A percentile compares a stretch with the other conserved stretches of the same genome.
Evolutionary conservation across 2,113 vertebrate genomes (phyloP).

Genomic region (Lophius piscatorius): DNA sequence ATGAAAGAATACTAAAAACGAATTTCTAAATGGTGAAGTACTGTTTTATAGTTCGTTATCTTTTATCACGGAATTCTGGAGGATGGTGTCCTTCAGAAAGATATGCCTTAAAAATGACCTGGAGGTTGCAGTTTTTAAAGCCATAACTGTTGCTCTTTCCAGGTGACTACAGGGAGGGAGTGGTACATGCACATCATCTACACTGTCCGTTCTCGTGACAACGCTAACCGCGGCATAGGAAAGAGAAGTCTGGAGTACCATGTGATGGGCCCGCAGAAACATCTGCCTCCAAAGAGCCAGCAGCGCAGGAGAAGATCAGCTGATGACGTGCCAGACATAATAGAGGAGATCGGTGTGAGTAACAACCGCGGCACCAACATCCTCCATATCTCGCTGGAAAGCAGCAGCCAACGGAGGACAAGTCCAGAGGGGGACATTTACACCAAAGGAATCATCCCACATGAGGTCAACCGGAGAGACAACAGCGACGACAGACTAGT

Average conservation of each 20-base stretch:
- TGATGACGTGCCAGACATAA: constrained; percentile 58
- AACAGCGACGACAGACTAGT: constrained; percentile 65
- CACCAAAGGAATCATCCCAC: constrained; percentile 73
- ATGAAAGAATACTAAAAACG: too few species aligned
- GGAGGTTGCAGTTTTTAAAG: background rate
- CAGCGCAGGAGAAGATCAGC: constrained; percentile 76
- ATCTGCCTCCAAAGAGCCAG: constrained; percentile 1
- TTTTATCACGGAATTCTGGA: too few species aligned
- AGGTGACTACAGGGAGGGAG: constrained; percentile 93
- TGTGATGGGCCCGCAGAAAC: constrained; percentile 56
- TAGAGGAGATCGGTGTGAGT: constrained; percentile 82
- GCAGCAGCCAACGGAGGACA: constrained; percentile 63
- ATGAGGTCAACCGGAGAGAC: constrained; percentile 70
- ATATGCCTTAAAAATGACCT: constrained; percentile 2
- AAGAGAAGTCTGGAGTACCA: constrained; percentile 90
- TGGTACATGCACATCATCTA: constrained; percentile 97
- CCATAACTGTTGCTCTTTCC: background rate
- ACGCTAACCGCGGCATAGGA: constrained; percentile 83
- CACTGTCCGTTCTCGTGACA: constrained; percentile 89
- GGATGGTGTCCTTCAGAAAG: background rate
- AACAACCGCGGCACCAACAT: constrained; percentile 92
- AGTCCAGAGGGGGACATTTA: constrained; percentile 61
- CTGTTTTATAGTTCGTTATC: background rate
- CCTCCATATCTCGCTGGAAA: constrained; percentile 88
- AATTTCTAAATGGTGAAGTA: too few species aligned